Evolutionary conservation across 2,113 vertebrate genomes (phyloP), one percentile per base, ranked within the genome.

Genomic region (Pseudolaguvia tuberculata): DNA sequence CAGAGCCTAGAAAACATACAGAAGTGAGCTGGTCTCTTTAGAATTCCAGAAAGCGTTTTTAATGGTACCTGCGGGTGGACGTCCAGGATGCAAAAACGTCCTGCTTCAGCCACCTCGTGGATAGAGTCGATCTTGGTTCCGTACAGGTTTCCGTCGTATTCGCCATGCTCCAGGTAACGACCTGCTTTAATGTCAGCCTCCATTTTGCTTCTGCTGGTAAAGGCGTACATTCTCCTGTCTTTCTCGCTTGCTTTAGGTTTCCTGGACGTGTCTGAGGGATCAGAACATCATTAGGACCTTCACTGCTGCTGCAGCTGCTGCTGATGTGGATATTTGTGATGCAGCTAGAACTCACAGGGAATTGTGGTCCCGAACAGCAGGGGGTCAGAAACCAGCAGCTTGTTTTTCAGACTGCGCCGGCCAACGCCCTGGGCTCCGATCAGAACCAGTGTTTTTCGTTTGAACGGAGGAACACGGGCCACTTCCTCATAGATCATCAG

Each of bases 391-490:
- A 96, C 86, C 68, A 98, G 90, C 20, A 98, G 93, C 73, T 94
- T 95, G 86, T 93, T 97, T 88, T 98, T 98, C 57, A 98, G 91
- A 86, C 94, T 94, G 80, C 95, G 91, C 20, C 96, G 88, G 31
- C 96, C 96, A 50, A 98, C 96, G 0, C 96, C 96, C 85, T 97
- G 96, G 0, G 96, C 95, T 0, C 96, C 96, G 7, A 97, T 94
- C 65, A 98, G 85, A 85, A 98, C 93, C 85, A 98, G 88, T 2
- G 93, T 98, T 90, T 97, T 98, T 88, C 96, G 89, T 79, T 94
- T 93, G 86, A 98, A 98, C 0, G 96, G 95, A 0, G 96, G 96
- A 85, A 98, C 92, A 55, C 93, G 93, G 6, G 96, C 95, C 79
- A 98, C 93, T 84, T 98, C 96, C 84, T 98, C 96, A 0, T 98